Evolutionary conservation across 1,140 invertebrate genomes (phyloP), one percentile per base, ranked within the genome.

Genomic region (Bombus haemorrhoidalis): DNA sequence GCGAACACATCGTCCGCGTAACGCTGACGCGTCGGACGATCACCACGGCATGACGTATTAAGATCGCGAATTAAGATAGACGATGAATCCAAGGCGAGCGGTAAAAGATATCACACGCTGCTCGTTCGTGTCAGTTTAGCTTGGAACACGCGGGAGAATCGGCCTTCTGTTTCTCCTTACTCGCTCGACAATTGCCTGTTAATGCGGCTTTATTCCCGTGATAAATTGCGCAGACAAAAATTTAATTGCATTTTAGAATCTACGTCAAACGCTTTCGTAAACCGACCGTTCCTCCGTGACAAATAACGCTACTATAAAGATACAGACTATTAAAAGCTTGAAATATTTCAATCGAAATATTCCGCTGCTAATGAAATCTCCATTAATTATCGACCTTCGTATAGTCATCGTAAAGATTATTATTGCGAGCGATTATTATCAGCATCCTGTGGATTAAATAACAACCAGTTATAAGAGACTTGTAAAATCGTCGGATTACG

Each of bases 11-110:
- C 34, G 39, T 53, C n/a, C 28, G 39, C 41, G 76, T 80, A 69
- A 72, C 76, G 75, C 47, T 79, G 53, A 77, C 81, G 41, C 59
- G 62, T 83, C 81, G 41, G 25, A 18, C 57, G 77, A 85, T 83
- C 83, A 39, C 53, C 76, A 25, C 59, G 53, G 37, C 83, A 68
- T 89, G 90, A 91, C 89, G 90, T 88, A 91, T 91, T 91, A 90
- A 91, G 90, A 91, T 91, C 84, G 74, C 84, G 75, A 83, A 87
- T 90, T 81, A 88, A 90, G 90, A 91, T 91, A 91, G 84, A 90
- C 41, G 81, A 53, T 74, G 81, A 74, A 78, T 80, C 90, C 89
- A 68, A 79, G 87, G 64, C 80, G 59, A 90, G 89, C 86, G 78
- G 79, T 90, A 91, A 91, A 89, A 88, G 89, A 89, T 89, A 91